Percentiles rank a stretch among this genome's conserved stretches.
Conservation (phyloP, 1,140 invertebrate genomes). For the Myzus persicae region DNA sequence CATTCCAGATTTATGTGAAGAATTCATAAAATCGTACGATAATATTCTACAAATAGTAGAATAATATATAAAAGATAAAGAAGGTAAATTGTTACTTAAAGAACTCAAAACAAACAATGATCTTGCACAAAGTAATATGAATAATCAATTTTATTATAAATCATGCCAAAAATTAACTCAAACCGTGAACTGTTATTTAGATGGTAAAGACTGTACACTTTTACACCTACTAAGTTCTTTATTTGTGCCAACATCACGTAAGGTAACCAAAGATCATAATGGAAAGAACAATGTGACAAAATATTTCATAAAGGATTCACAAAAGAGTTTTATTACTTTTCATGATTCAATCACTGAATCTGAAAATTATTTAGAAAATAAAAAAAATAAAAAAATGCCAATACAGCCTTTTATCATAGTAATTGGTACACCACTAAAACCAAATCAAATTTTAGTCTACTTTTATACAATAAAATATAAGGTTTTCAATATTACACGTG, state of each 20-base stretch:
- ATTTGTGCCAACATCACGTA: background rate
- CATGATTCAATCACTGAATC: background rate
- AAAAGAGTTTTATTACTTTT: background rate
- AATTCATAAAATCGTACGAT: background rate
- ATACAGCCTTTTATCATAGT: background rate
- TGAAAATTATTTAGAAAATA: background rate
- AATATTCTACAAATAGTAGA: background rate
- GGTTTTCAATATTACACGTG: background rate
- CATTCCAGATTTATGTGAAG: background rate
- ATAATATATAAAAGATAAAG: background rate
- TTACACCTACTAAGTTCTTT: background rate
- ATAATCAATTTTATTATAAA: background rate
- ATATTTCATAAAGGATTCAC: background rate
- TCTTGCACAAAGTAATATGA: background rate
- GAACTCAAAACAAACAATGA: background rate
- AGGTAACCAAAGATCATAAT: background rate
- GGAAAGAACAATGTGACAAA: background rate
- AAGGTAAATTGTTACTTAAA: background rate
- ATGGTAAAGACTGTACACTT: background rate
- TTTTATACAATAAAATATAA: background rate
- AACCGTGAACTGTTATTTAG: background rate
- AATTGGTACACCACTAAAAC: slow-evolving; percentile 18
- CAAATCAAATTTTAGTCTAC: background rate
- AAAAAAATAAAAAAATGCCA: background rate
- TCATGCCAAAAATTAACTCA: background rate